Evolutionary conservation across 1,140 invertebrate genomes (phyloP).

Genomic region (Homarus americanus): DNA sequence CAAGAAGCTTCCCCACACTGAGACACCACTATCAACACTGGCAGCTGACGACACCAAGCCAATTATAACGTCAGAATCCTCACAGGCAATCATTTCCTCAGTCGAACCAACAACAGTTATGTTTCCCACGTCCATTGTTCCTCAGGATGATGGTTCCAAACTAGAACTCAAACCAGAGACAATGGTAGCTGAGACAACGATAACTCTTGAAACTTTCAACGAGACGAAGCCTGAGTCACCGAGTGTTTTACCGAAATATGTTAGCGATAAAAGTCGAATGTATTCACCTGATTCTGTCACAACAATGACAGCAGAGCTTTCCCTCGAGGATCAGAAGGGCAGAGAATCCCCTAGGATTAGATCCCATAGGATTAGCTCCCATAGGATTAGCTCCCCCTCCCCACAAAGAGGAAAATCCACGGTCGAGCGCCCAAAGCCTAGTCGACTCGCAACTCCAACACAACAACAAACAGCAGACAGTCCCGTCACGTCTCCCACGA

Average conservation of each 20-base stretch:
- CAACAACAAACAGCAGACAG: not conserved
- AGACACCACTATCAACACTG: too few relatives aligned
- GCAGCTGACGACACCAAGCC: too few relatives aligned
- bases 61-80: not conserved
- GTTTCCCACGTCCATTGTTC: not conserved
- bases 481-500: not conserved
- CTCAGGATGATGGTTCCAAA: too few relatives aligned
- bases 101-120: not conserved
- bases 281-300: too few relatives aligned
- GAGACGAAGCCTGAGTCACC: not conserved
- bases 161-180: not conserved
- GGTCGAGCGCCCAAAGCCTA: not conserved
- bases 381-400: not conserved
- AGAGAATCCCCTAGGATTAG: too few relatives aligned
- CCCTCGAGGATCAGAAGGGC: too few relatives aligned
- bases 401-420: not conserved
- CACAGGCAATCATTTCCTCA: not conserved
- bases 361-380: too few relatives aligned
- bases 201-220: not conserved
- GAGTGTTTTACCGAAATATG: too few relatives aligned
- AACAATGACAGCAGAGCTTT: too few relatives aligned
- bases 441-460: not conserved
- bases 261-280: too few relatives aligned
- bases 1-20: not conserved
- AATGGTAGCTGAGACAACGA: not conserved